Evolutionary conservation across 1,140 invertebrate genomes (phyloP).

Genomic region (Bathynomus jamesi): DNA sequence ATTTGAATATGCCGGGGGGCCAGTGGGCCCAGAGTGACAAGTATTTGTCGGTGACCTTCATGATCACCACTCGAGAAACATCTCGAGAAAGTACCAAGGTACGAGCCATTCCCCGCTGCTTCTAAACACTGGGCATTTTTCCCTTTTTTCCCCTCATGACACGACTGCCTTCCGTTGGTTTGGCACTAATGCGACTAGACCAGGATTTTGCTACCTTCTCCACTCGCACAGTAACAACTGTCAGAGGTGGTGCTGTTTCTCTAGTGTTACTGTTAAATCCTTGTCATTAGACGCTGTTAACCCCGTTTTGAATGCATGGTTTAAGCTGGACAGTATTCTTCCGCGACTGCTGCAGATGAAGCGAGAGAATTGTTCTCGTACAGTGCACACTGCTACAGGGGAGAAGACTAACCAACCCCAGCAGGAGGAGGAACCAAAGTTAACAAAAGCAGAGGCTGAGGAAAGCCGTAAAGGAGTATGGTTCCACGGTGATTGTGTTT

Average conservation of each 20-base stretch:
- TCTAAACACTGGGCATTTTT: neutral
- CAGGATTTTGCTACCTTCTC: no score
- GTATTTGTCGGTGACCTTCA: conserved; percentile 59
- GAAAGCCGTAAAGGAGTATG: conserved; percentile 76
- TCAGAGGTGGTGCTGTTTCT: neutral
- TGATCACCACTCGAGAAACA: conserved; percentile 42
- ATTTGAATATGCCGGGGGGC: conserved; percentile 64
- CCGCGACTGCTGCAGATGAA: neutral
- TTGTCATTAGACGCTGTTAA: neutral
- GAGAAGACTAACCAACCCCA: neutral
- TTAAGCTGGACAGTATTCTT: neutral
- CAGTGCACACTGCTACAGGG: neutral
- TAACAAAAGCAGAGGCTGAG: conserved; percentile 56
- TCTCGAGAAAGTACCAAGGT: conserved; percentile 18
- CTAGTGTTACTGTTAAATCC: neutral
- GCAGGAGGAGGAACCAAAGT: neutral
- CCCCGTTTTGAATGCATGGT: neutral
- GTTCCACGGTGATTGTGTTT: conserved; percentile 76
- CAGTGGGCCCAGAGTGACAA: conserved; percentile 59
- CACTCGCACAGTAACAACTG: neutral
- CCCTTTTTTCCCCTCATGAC: no score
- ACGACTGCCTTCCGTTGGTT: neutral
- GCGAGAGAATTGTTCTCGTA: neutral
- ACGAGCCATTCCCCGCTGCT: neutral
- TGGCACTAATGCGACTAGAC: neutral